Percentiles rank a stretch among this genome's conserved stretches.
Conservation (phyloP, 2,888 invertebrate genomes). For the Pollenia labialis region DNA sequence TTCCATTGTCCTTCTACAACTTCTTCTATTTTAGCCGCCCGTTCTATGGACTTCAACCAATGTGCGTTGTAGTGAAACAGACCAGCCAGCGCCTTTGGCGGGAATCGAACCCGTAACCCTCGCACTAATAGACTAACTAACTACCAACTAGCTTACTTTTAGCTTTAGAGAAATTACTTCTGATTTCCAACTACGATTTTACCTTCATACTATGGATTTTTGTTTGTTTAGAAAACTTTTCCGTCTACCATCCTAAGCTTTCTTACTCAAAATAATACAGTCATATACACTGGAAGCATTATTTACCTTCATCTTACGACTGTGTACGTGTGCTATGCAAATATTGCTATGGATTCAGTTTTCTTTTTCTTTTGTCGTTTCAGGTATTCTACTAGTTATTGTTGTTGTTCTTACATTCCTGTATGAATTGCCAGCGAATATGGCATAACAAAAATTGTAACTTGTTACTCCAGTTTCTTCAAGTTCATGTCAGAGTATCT, state of each 20-base stretch:
- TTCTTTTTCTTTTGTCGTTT: conserved; percentile 28
- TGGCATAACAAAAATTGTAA: conserved; percentile 55
- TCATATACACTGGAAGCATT: conserved; percentile 15
- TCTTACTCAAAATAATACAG: neutral
- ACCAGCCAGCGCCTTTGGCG: too few species aligned
- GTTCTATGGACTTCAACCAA: too few species aligned
- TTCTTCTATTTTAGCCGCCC: too few species aligned
- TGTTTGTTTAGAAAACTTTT: neutral
- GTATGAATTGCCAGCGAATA: conserved; percentile 15
- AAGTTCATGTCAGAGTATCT: conserved; percentile 17
- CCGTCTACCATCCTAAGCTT: neutral
- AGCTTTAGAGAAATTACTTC: too few species aligned
- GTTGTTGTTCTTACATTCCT: conserved; percentile 1
- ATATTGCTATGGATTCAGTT: conserved; percentile 53
- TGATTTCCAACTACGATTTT: neutral
- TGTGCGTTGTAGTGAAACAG: too few species aligned
- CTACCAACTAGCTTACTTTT: too few species aligned
- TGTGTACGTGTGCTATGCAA: conserved; percentile 56
- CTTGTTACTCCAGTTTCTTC: conserved; percentile 65
- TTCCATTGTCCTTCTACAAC: too few species aligned
- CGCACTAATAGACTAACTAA: too few species aligned
- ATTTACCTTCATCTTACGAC: conserved; percentile 44
- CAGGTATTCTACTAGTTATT: neutral
- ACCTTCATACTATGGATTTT: neutral
- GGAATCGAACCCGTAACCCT: too few species aligned